Conservation (phyloP, 2,113 vertebrate genomes). For the Tylochromis polylepis region DNA sequence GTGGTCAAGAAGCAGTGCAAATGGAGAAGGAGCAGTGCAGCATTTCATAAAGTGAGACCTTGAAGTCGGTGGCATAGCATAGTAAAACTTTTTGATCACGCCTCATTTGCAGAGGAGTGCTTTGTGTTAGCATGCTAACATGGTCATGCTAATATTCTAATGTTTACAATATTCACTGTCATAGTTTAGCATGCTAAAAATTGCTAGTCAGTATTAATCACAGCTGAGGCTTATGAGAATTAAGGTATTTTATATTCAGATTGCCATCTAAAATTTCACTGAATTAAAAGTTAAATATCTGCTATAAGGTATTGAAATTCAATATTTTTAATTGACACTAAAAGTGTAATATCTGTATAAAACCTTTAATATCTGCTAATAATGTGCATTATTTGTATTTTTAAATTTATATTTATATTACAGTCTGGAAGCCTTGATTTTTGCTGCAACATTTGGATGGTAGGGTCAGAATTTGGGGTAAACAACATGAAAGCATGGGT, state of each 20-base stretch:
- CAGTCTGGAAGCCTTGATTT: not conserved
- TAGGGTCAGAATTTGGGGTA: not conserved
- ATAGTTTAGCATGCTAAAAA: not conserved
- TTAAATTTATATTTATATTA: not conserved
- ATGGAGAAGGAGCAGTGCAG: not conserved
- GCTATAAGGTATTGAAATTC: not conserved
- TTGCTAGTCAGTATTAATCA: not conserved
- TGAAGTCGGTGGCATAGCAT: not conserved
- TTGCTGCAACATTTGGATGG: not conserved
- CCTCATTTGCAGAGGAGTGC: not conserved
- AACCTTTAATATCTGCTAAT: not conserved
- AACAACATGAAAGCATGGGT: not conserved
- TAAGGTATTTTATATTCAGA: not conserved
- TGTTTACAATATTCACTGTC: not conserved
- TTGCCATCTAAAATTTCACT: not conserved
- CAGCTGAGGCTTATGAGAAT: not conserved
- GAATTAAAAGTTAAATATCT: not conserved
- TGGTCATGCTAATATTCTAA: not conserved
- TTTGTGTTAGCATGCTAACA: not conserved
- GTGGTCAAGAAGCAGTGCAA: not conserved
- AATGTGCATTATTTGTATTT: not conserved
- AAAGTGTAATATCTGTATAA: not conserved
- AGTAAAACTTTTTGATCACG: not conserved
- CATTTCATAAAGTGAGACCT: not conserved
- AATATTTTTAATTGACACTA: not conserved